Evolutionary conservation across 2,888 invertebrate species (phyloP).

Genomic region (Acrocera orbiculus): DNA sequence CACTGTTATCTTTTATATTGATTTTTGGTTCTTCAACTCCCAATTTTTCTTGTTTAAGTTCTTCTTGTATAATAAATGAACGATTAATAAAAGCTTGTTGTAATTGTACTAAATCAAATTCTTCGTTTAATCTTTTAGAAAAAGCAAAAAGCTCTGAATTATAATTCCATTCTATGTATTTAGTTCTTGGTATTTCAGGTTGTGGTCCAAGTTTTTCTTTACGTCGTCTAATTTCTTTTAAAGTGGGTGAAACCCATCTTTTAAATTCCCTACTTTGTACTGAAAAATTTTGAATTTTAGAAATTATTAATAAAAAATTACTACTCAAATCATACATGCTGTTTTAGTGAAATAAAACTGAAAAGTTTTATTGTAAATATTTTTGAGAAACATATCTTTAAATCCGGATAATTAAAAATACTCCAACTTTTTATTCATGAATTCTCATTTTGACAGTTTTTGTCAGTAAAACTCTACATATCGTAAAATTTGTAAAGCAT

Average conservation of each 20-base stretch:
- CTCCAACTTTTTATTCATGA: too few relatives aligned
- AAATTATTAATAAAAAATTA: not conserved
- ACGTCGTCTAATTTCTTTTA: conserved; percentile 41
- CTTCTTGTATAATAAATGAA: conserved; percentile 58
- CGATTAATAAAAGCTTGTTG: conserved; percentile 62
- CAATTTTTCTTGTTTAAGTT: conserved; percentile 45
- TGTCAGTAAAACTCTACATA: too few relatives aligned
- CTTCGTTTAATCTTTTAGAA: conserved; percentile 66
- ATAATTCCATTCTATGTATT: not conserved
- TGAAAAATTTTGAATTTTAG: conserved; percentile 1
- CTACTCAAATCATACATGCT: too few relatives aligned
- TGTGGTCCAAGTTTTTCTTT: conserved; percentile 42
- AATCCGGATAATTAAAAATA: too few relatives aligned
- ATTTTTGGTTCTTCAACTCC: conserved; percentile 43
- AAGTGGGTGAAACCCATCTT: conserved; percentile 53
- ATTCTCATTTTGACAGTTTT: too few relatives aligned
- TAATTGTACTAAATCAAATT: conserved; percentile 52
- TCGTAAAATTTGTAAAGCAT: too few relatives aligned
- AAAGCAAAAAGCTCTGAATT: conserved; percentile 75
- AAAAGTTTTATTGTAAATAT: too few relatives aligned
- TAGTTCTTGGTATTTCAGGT: conserved; percentile 2
- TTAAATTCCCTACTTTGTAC: conserved; percentile 17
- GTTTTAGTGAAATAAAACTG: too few relatives aligned
- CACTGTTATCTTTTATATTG: conserved; percentile 46
- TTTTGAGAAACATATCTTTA: too few relatives aligned